phyloP scores from a whole-genome alignment of 2,888 invertebrate genomes.

The Trypoxylon attenuatum region DNA sequence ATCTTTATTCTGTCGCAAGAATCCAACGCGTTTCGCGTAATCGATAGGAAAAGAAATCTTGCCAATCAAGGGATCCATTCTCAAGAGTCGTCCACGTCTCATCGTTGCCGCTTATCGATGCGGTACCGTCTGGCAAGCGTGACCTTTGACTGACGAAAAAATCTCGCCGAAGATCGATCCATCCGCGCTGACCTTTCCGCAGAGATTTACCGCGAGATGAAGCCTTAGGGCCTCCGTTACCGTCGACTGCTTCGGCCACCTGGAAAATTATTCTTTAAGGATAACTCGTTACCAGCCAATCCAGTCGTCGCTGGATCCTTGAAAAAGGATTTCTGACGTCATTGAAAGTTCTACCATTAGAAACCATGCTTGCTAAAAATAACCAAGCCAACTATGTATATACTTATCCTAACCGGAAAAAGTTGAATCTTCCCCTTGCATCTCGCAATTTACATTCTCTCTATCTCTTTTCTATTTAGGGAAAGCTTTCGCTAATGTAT shows the following conservation, averaged over 20 bases:
- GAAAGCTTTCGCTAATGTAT: too few relatives aligned
- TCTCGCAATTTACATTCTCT: too few relatives aligned
- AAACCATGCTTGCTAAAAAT: slow-evolving; percentile 5
- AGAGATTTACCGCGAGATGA: neutral
- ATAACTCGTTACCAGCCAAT: slow-evolving; percentile 6
- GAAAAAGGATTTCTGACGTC: slow-evolving; percentile 2
- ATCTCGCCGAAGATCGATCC: slow-evolving; percentile 41
- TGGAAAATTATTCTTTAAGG: slow-evolving; percentile 29
- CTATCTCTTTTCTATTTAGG: too few relatives aligned
- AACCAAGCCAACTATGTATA: slow-evolving; percentile 9
- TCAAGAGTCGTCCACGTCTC: slow-evolving; percentile 8
- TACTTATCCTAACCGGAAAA: too few relatives aligned
- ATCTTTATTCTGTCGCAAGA: too few relatives aligned
- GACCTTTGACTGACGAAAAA: slow-evolving; percentile 44
- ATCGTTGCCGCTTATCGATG: slow-evolving; percentile 17
- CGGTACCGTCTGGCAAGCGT: slow-evolving; percentile 13
- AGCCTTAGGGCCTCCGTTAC: slow-evolving; percentile 23
- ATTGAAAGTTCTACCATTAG: slow-evolving; percentile 19
- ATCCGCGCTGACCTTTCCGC: slow-evolving; percentile 42
- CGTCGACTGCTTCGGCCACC: neutral
- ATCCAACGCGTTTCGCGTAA: neutral
- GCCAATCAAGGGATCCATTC: neutral
- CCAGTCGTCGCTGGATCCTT: slow-evolving; percentile 10
- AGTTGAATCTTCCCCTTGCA: too few relatives aligned
- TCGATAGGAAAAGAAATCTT: neutral